Evolutionary conservation across 2,113 vertebrate genomes (phyloP).

Genomic region (Ibidorhyncha struthersii): DNA sequence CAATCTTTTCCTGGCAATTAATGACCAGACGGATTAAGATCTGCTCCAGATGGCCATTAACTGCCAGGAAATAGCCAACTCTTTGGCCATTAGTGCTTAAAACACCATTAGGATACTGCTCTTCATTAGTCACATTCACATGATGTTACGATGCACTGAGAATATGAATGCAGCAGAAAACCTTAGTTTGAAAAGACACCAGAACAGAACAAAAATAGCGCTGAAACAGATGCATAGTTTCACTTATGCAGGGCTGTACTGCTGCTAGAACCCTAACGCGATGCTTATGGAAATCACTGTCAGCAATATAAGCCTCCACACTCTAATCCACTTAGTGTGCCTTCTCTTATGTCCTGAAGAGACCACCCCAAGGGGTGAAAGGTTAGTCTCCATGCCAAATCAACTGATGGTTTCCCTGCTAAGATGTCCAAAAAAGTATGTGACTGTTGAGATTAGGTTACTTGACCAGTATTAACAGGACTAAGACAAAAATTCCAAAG

Average conservation of each 20-base stretch:
- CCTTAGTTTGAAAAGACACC: not conserved
- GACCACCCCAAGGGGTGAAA: slow-evolving; percentile 56
- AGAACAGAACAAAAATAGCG: not conserved
- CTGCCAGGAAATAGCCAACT: slow-evolving; percentile 47
- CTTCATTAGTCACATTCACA: not conserved
- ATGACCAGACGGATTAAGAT: slow-evolving; percentile 7
- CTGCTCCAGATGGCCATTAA: slow-evolving; percentile 57
- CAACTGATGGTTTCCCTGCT: slow-evolving; percentile 3
- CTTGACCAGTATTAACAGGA: not conserved
- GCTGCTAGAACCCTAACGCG: not conserved
- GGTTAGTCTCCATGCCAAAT: slow-evolving; percentile 57
- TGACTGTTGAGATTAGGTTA: slow-evolving; percentile 43
- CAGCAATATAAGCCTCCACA: not conserved
- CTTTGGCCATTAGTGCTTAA: not conserved
- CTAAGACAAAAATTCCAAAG: not conserved
- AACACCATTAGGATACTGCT: slow-evolving; percentile 3
- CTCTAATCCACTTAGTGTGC: not conserved
- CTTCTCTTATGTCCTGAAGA: not conserved
- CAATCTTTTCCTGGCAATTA: slow-evolving; percentile 54
- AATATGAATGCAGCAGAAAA: not conserved
- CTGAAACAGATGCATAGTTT: not conserved
- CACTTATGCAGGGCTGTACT: not conserved
- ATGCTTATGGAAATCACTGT: not conserved
- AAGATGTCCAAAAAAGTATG: slow-evolving; percentile 30
- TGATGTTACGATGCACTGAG: not conserved